Evolutionary conservation across 1,140 invertebrate genomes (phyloP), one percentile per base, ranked within the genome.

Genomic region (Heliconius eleuchia): DNA sequence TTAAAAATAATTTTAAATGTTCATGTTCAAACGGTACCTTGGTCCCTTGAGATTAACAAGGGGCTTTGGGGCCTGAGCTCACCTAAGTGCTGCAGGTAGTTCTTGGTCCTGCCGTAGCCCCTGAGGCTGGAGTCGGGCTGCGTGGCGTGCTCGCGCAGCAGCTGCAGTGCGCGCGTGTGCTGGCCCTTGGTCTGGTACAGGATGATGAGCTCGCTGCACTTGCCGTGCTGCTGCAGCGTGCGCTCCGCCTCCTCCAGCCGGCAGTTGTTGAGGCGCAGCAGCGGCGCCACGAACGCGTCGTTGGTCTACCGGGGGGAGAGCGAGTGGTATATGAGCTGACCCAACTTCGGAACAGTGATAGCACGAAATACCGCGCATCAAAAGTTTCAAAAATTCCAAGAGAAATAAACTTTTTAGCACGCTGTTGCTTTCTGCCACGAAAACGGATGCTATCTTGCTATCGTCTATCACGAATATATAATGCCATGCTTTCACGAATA

Each of bases 211-310:
- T 99, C 99, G 80, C 96, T 97, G 84, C 97, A 97, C 94, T 99
- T 99, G 79, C 98, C 96, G 91, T 98, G 96, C 84, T 97, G 97
- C 80, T 97, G 96, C 6, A 99, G 95, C 9, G 98, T 98, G 84
- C 97, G 96, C 89, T 99, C 99, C 2, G 98, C 97, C 95, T 99
- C 99, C 76, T 98, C 98, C 6, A 99, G 92, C 87, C 99, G 98
- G 92, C 99, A 99, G 88, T 98, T 97, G 93, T 99, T 99, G n/a
- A 99, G 93, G 16, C 99, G 96, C 6, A 99, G 91, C 19, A 99
- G 92, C 1, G 98, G 97, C 1, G 98, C 98, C 8, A 99, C 97
- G 57, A 99, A 95, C 0, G 98, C 98, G 95, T 99, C 98, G 92
- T 99, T 99, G 1, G 98, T 99, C 97, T 99, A 88, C 34, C 50